Base-by-base conservation (phyloP, 2,888 invertebrate genomes). In the Uropetala carovei region DNA sequence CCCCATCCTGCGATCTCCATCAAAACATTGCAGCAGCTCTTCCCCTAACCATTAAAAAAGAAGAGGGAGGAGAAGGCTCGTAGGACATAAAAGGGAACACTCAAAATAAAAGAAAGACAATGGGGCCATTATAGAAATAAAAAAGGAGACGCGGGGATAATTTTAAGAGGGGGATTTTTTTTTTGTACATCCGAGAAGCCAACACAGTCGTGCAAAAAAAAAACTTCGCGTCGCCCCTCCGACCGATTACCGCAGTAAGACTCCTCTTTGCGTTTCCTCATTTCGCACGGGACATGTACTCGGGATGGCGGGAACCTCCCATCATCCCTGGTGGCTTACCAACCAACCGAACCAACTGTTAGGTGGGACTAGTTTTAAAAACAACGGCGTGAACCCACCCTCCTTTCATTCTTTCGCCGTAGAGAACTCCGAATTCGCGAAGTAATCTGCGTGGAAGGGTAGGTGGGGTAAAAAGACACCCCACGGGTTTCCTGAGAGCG, bases 51-150 rank as follows among this genome's bases (percentile, higher is more conserved):
- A 43, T 68, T 30, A 64, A 43, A 89, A 89, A 83, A 57, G 30
- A 18, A 16, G 89, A 18, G 27, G 30, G 30, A 13, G 82, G 82
- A 30, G 85, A 58, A 57, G 85, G n/a, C 82, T 43, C 56, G 30
- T 59, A 22, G 57, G n/a, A 43, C 89, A 89, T 64, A 68, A 89
- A 59, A 64, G 64, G 14, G 64, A 89, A 13, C 89, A 68, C 89
- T 89, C 64, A 68, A 89, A 89, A 89, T 68, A 89, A 89, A 89
- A 68, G 89, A 89, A 64, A 89, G 89, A 89, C 89, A 89, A 89
- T 89, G 68, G 64, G n/a, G 89, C 89, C 89, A 89, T 89, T 89
- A 89, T 30, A 64, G 43, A 68, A 64, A 56, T 68, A 68, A 89
- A 56, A 68, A 83, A n/a, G 14, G 14, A 43, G 18, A 43, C 60